phyloP scores from a whole-genome alignment of 2,113 vertebrate species.

The Sterrhoptilus dennistouni region DNA sequence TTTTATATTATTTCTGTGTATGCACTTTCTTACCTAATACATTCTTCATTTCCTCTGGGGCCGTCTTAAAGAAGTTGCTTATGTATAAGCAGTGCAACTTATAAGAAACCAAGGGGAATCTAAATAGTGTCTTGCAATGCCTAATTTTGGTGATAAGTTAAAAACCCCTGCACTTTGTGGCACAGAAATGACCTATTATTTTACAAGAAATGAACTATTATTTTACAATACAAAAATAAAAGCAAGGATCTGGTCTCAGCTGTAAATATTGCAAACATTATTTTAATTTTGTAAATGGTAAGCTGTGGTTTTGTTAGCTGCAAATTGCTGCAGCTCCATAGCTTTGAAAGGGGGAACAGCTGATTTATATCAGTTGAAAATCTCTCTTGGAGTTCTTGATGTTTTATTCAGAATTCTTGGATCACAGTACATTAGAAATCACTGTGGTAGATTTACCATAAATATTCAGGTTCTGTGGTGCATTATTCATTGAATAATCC shows the following conservation, averaged over 20 bases:
- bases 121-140: neutral
- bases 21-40: neutral
- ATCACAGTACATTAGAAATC: neutral
- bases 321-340: neutral
- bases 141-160: constrained; percentile 2
- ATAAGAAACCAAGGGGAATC: neutral
- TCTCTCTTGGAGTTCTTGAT: neutral
- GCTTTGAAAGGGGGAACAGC: neutral
- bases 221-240: constrained; percentile 37
- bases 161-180: neutral
- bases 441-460: neutral
- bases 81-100: constrained; percentile 14
- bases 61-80: neutral
- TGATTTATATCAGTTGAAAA: constrained; percentile 4
- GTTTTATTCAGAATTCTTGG: constrained; percentile 28
- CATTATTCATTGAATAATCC: neutral
- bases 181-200: constrained; percentile 50
- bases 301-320: neutral
- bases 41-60: neutral
- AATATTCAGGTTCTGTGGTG: neutral
- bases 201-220: constrained; percentile 30
- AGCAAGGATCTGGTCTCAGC: neutral
- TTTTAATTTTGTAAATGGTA: neutral
- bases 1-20: neutral
- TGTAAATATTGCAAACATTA: neutral